Percentiles rank a stretch among this genome's conserved stretches.
Conservation (phyloP, 2,888 invertebrate genomes). For the Plutella xylostella region DNA sequence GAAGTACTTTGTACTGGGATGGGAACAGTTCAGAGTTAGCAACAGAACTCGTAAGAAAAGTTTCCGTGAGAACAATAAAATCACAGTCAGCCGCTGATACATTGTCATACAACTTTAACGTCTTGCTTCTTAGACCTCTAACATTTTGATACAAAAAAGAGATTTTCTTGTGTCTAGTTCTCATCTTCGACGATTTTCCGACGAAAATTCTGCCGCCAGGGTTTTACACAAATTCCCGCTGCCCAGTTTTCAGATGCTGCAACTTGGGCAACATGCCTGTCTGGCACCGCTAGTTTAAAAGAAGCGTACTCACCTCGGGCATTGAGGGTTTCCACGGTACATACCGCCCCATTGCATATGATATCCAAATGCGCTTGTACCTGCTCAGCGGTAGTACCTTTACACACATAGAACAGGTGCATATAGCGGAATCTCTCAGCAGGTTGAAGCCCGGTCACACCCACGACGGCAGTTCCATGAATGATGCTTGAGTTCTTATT, state of each 20-base stretch:
- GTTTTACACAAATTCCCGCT: slow-evolving; percentile 9
- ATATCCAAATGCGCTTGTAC: slow-evolving; percentile 5
- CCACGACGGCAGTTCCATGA: neutral
- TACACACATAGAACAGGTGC: slow-evolving; percentile 9
- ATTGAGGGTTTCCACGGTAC: slow-evolving; percentile 10
- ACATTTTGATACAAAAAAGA: neutral
- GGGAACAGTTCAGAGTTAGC: neutral
- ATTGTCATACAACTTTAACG: neutral
- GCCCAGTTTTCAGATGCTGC: slow-evolving; percentile 8
- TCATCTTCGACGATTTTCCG: neutral
- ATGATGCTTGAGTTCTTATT: neutral
- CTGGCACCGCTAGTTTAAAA: slow-evolving; percentile 11
- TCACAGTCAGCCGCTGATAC: neutral
- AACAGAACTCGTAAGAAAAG: neutral
- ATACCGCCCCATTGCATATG: slow-evolving; percentile 8
- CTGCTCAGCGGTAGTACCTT: slow-evolving; percentile 11
- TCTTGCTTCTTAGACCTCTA: neutral
- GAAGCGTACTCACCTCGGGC: slow-evolving; percentile 8
- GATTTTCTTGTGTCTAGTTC: neutral
- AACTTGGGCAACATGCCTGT: slow-evolving; percentile 3
- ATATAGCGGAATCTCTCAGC: neutral
- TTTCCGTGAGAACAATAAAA: slow-evolving; percentile 1
- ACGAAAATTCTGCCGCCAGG: slow-evolving; percentile 12
- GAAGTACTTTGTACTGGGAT: neutral
- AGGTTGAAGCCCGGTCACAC: neutral